phyloP scores from a whole-genome alignment of 2,888 invertebrate genomes.

The Nebria salina region DNA sequence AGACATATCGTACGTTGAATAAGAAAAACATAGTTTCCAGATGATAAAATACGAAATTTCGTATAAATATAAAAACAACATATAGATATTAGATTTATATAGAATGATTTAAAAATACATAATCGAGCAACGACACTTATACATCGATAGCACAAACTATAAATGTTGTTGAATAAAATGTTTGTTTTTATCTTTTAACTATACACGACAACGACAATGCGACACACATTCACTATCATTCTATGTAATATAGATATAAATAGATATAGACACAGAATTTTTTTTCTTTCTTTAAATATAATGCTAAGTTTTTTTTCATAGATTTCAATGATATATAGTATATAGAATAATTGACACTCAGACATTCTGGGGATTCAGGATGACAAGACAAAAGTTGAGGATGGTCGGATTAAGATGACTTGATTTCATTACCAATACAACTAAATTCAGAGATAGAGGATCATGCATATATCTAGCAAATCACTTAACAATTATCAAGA shows the following conservation, averaged over 20 bases:
- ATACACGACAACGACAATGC: slow-evolving; percentile 49
- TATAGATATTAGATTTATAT: slow-evolving; percentile 8
- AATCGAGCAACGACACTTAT: slow-evolving; percentile 62
- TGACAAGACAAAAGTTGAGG: slow-evolving; percentile 23
- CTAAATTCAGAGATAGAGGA: slow-evolving; percentile 9
- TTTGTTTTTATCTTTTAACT: slow-evolving; percentile 44
- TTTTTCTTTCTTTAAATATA: slow-evolving; percentile 17
- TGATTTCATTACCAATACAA: slow-evolving; percentile 20
- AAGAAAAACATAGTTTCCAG: neutral
- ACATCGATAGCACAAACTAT: slow-evolving; percentile 59
- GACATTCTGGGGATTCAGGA: slow-evolving; percentile 41
- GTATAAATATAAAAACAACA: neutral
- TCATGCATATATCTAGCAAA: slow-evolving; percentile 9
- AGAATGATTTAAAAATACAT: slow-evolving; percentile 22
- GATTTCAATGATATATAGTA: slow-evolving; percentile 44
- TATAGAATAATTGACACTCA: slow-evolving; percentile 48
- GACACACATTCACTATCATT: slow-evolving; percentile 46
- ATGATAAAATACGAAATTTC: neutral
- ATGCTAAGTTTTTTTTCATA: slow-evolving; percentile 41
- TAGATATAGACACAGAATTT: slow-evolving; percentile 47
- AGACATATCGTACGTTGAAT: slow-evolving; percentile 53
- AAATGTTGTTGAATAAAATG: slow-evolving; percentile 30
- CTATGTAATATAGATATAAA: slow-evolving; percentile 47
- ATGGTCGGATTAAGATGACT: slow-evolving; percentile 19
- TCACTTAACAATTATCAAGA: neutral